These are phyloP conservation scores for Cyprinodon diabolis DNA, from an alignment of 2,797 vertebrate species.

Conservation along the genomic window DNA sequence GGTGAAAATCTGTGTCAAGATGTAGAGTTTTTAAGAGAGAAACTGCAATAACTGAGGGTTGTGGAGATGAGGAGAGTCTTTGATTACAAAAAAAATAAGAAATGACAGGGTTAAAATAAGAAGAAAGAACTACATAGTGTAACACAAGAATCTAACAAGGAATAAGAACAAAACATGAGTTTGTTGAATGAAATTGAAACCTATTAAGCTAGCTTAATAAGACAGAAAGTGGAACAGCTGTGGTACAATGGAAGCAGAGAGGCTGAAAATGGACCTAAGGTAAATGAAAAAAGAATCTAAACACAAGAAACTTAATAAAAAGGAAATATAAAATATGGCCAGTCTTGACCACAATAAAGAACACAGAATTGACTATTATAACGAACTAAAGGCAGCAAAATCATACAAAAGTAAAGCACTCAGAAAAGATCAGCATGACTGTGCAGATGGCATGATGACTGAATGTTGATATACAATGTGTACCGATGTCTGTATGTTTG, in stretches of 20 bases:
- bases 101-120: neutral
- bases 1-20: neutral
- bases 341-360: neutral
- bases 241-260: neutral
- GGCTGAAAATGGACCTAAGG: neutral
- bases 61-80: neutral
- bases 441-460: conserved; percentile 23
- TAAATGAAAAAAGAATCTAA: neutral
- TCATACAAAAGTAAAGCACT: neutral
- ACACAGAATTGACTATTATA: neutral
- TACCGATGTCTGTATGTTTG: conserved; percentile 9
- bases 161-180: neutral
- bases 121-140: no score
- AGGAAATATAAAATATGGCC: neutral
- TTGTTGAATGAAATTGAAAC: neutral
- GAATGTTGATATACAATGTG: conserved; percentile 35
- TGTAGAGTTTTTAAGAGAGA: neutral
- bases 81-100: neutral
- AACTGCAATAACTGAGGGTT: neutral
- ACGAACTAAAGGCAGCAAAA: no score
- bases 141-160: no score
- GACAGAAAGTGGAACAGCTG: neutral
- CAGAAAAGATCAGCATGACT: neutral
- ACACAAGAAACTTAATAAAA: no score
- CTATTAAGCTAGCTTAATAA: neutral